Conservation (phyloP, 2,888 invertebrate species). For the Microplitis manilae region DNA sequence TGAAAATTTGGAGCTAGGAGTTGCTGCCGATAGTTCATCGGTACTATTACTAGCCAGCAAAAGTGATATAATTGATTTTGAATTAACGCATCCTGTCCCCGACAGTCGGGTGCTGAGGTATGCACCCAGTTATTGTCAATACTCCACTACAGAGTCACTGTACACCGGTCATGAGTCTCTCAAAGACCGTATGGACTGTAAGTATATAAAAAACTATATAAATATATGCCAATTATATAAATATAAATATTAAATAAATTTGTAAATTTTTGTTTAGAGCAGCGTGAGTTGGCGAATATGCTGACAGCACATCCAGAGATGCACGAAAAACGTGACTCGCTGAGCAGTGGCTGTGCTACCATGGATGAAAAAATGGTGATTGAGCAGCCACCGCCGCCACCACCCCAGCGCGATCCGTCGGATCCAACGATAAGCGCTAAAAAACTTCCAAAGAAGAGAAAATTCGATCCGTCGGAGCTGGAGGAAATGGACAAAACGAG, state of each 20-base stretch:
- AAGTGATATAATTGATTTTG: conserved; percentile 61
- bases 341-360: conserved; percentile 60
- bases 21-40: conserved; percentile 51
- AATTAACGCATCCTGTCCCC: conserved; percentile 68
- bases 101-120: conserved; percentile 71
- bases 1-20: conserved; percentile 67
- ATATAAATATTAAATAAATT: neutral
- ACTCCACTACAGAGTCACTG: conserved; percentile 65
- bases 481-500: conserved; percentile 77
- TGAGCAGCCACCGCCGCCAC: conserved; percentile 71
- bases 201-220: conserved; percentile 48
- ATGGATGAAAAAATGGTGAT: conserved; percentile 64
- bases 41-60: conserved; percentile 60
- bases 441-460: conserved; percentile 94
- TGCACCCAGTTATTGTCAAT: conserved; percentile 69
- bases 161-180: conserved; percentile 67
- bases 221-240: neutral
- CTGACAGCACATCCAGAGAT: conserved; percentile 69
- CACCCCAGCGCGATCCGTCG: conserved; percentile 75
- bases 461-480: conserved; percentile 85
- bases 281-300: conserved; percentile 68
- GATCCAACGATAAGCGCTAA: conserved; percentile 72
- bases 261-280: conserved; percentile 56
- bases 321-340: conserved; percentile 67
- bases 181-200: conserved; percentile 68